Percentiles rank a stretch among this genome's conserved stretches.
These are phyloP conservation scores for Nasonia vitripennis DNA, from an alignment of 1,140 invertebrate genomes.

Conservation along the genomic window DNA sequence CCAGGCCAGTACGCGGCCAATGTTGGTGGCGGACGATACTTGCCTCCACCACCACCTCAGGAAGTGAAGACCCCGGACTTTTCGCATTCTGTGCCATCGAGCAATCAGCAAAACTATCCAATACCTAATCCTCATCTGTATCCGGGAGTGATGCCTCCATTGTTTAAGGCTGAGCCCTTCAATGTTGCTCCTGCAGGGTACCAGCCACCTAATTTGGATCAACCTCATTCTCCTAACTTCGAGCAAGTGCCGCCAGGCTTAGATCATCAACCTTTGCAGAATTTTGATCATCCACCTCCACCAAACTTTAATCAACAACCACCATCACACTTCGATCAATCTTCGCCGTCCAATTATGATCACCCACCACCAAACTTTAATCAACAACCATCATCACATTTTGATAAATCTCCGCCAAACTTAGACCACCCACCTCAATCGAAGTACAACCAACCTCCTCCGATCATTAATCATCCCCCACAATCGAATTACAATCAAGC, in stretches of 20 bases:
- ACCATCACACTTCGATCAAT: not conserved
- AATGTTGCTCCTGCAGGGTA: slow-evolving; percentile 20
- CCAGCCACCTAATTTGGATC: not conserved
- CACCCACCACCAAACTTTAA: not conserved
- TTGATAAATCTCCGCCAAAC: slow-evolving; percentile 8
- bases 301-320: slow-evolving; percentile 12
- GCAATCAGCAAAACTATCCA: slow-evolving; percentile 33
- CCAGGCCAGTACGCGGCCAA: slow-evolving; percentile 36
- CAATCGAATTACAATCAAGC: not conserved
- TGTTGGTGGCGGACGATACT: not conserved
- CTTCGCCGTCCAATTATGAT: not conserved
- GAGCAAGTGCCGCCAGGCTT: not conserved
- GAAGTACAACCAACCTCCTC: slow-evolving; percentile 18
- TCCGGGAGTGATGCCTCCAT: slow-evolving; percentile 60
- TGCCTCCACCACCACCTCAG: slow-evolving; percentile 39
- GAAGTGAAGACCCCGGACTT: slow-evolving; percentile 56
- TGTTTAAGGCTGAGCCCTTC: slow-evolving; percentile 61
- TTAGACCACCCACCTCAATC: slow-evolving; percentile 16
- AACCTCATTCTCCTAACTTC: slow-evolving; percentile 3
- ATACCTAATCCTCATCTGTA: slow-evolving; percentile 59
- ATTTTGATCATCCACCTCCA: slow-evolving; percentile 18
- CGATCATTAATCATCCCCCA: not conserved
- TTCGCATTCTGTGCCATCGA: slow-evolving; percentile 22
- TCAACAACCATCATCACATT: not conserved
- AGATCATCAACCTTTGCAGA: slow-evolving; percentile 1